Evolutionary conservation across 35 echinoderm and acorn worm genomes (phyloP).

Genomic region (Apostichopus californicus): DNA sequence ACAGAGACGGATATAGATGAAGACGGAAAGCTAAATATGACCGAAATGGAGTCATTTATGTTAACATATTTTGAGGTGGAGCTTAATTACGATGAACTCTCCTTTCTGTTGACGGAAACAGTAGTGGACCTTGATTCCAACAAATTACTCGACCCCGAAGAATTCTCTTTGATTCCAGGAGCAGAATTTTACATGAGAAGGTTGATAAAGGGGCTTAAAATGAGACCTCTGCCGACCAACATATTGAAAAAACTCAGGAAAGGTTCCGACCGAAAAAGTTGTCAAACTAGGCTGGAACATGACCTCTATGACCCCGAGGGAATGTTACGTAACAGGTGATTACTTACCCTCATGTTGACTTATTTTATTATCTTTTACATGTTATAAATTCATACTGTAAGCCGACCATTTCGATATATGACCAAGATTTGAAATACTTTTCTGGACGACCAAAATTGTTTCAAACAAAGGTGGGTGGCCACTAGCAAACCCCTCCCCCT

Average conservation of each 20-base stretch:
- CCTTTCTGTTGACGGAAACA: not conserved
- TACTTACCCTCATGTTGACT: not conserved
- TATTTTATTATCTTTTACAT: not conserved
- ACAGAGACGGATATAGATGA: not conserved
- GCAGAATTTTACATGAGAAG: not conserved
- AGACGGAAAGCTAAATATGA: not conserved
- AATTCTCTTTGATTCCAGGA: conserved; percentile 5
- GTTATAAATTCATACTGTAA: no score
- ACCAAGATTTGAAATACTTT: no score
- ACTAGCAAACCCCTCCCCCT: no score
- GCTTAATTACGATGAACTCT: not conserved
- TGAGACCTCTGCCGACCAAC: conserved; percentile 20
- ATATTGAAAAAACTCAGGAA: conserved; percentile 29
- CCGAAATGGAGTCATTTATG: not conserved
- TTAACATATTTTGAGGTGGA: not conserved
- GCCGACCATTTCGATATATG: no score
- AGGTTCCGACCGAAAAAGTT: not conserved
- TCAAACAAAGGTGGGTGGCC: no score
- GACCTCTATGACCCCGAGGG: conserved; percentile 20
- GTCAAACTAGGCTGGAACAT: conserved; percentile 7
- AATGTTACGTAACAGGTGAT: conserved; percentile 31
- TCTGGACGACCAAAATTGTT: no score
- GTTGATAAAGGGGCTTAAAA: not conserved
- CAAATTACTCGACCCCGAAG: not conserved
- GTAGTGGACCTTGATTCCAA: conserved; percentile 6